Conservation (phyloP, 2,797 vertebrate species). For the Arnoldichthys spilopterus region DNA sequence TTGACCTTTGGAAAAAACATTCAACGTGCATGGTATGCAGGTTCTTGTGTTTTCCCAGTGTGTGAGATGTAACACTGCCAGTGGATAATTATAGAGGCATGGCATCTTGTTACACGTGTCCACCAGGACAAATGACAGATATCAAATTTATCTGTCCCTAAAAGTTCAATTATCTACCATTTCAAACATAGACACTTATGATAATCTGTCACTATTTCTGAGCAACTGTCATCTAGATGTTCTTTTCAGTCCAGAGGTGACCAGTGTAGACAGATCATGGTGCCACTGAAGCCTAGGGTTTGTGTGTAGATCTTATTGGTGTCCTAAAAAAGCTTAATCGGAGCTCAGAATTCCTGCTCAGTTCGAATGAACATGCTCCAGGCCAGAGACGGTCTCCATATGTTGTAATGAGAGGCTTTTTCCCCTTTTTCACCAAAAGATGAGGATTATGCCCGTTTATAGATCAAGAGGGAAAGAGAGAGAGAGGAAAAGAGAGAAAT, state of each 20-base stretch:
- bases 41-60: not conserved
- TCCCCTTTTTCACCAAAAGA: slow-evolving; percentile 43
- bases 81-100: not conserved
- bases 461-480: slow-evolving; percentile 57
- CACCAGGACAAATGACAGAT: not conserved
- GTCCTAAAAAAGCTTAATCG: not conserved
- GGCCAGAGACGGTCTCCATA: slow-evolving; percentile 42
- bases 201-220: not conserved
- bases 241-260: not conserved
- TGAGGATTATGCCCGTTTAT: slow-evolving; percentile 60
- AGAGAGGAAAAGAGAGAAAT: slow-evolving; percentile 39
- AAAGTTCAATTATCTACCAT: not conserved
- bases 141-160: not conserved
- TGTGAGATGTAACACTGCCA: not conserved
- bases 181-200: not conserved
- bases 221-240: not conserved
- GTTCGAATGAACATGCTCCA: slow-evolving; percentile 35
- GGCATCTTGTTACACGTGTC: not conserved
- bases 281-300: not conserved
- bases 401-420: slow-evolving; percentile 58
- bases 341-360: slow-evolving; percentile 25
- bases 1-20: not conserved
- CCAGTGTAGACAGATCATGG: not conserved
- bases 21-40: not conserved
- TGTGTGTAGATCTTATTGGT: not conserved